Conservation (phyloP, 1,140 invertebrate genomes). For the Himalopsyche phryganea region DNA sequence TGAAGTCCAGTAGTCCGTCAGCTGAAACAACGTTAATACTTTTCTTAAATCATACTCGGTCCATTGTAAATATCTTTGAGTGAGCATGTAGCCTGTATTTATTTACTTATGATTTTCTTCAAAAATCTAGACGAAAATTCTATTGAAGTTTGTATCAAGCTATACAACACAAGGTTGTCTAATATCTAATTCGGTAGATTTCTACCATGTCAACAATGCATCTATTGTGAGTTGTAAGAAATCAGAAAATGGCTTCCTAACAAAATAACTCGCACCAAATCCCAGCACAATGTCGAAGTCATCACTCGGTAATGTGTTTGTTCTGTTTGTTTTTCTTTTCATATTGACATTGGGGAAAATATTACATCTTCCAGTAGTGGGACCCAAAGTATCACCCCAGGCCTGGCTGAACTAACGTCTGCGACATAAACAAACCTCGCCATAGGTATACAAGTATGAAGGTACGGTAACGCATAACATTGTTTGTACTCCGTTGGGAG, state of each 20-base stretch:
- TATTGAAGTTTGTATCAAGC: background rate
- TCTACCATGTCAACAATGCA: background rate
- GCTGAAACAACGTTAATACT: too few relatives aligned
- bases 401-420: background rate
- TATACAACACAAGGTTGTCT: background rate
- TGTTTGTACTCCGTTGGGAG: too few relatives aligned
- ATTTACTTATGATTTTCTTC: too few relatives aligned
- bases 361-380: conserved; percentile 7
- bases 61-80: too few relatives aligned
- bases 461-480: too few relatives aligned
- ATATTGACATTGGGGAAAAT: conserved; percentile 22
- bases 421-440: conserved; percentile 5
- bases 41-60: too few relatives aligned
- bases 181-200: too few relatives aligned
- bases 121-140: too few relatives aligned
- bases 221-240: background rate
- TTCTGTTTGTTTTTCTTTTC: conserved; percentile 18
- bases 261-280: background rate
- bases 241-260: conserved; percentile 13
- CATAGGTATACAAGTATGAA: background rate
- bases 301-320: conserved; percentile 22
- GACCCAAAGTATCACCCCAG: conserved; percentile 7
- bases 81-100: too few relatives aligned
- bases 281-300: conserved; percentile 5
- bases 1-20: too few relatives aligned